Conservation (phyloP, 2,113 vertebrate species). For the Leuciscus idus region DNA sequence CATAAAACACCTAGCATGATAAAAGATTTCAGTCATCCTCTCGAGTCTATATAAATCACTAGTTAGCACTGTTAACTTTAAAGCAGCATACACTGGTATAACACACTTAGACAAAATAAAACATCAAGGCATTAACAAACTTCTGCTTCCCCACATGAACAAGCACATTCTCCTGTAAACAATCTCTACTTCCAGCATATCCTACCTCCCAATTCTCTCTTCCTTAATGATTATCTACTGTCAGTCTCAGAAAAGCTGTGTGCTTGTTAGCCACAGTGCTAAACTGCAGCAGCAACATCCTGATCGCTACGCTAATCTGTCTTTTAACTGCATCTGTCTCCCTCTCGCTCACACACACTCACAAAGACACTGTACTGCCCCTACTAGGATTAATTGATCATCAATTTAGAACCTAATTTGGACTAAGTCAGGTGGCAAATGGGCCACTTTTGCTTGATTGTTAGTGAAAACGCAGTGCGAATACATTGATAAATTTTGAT, state of each 20-base stretch:
- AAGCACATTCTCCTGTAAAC: background rate
- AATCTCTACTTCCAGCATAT: too few relatives aligned
- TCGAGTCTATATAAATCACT: too few relatives aligned
- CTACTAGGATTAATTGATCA: constrained; percentile 99
- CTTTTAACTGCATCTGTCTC: constrained; percentile 91
- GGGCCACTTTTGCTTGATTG: constrained; percentile 99
- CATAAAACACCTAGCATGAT: too few relatives aligned
- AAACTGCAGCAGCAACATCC: constrained; percentile 81
- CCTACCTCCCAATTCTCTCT: background rate
- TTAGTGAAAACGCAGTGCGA: constrained; percentile 97
- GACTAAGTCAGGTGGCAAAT: constrained; percentile 99
- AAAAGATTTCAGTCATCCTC: too few relatives aligned
- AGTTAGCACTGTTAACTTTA: too few relatives aligned
- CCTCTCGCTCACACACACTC: constrained; percentile 69
- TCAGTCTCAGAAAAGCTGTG: constrained; percentile 60
- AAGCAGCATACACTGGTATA: background rate
- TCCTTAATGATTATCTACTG: constrained; percentile 7
- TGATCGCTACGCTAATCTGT: constrained; percentile 88
- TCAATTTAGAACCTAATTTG: constrained; percentile 99
- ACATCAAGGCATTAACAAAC: background rate
- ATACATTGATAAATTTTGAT: constrained; percentile 99
- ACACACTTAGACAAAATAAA: background rate
- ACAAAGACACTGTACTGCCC: constrained; percentile 83
- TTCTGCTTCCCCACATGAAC: background rate
- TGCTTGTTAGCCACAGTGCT: constrained; percentile 84